These are phyloP conservation scores for Acrocephalus arundinaceus DNA, from an alignment of 2,113 vertebrate species.

Conservation along the genomic window DNA sequence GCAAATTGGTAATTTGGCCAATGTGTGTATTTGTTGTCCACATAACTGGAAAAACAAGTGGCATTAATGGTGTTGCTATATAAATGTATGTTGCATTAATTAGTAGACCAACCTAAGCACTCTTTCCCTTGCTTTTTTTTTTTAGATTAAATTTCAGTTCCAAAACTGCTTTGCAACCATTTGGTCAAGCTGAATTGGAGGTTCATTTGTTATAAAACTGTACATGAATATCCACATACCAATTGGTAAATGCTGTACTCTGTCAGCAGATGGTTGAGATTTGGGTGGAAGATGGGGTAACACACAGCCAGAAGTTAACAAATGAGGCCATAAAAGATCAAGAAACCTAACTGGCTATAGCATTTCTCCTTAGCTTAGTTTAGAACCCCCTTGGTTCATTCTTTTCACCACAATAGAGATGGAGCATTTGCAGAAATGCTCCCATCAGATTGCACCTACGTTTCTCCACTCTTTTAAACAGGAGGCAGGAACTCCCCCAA, in stretches of 20 bases:
- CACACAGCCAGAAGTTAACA: not conserved
- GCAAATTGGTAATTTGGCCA: conserved; percentile 45
- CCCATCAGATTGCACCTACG: not conserved
- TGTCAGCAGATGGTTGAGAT: not conserved
- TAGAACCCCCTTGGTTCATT: not conserved
- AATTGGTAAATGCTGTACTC: not conserved
- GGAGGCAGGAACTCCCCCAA: not conserved
- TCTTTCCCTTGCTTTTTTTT: not conserved
- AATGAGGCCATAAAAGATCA: not conserved
- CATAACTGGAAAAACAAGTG: not conserved
- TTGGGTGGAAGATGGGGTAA: not conserved
- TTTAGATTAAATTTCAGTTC: not conserved
- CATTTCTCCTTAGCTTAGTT: not conserved
- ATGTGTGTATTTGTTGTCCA: not conserved
- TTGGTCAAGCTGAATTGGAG: not conserved
- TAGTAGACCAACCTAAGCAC: not conserved
- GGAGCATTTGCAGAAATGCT: not conserved
- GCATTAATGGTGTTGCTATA: not conserved
- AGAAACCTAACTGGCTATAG: fast-evolving
- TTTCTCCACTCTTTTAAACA: not conserved
- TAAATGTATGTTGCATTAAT: not conserved
- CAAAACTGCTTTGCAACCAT: not conserved
- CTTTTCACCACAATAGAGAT: not conserved
- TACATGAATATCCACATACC: not conserved
- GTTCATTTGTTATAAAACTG: not conserved